Conservation (phyloP, 1,140 invertebrate species). For the Drosophila elegans region DNA sequence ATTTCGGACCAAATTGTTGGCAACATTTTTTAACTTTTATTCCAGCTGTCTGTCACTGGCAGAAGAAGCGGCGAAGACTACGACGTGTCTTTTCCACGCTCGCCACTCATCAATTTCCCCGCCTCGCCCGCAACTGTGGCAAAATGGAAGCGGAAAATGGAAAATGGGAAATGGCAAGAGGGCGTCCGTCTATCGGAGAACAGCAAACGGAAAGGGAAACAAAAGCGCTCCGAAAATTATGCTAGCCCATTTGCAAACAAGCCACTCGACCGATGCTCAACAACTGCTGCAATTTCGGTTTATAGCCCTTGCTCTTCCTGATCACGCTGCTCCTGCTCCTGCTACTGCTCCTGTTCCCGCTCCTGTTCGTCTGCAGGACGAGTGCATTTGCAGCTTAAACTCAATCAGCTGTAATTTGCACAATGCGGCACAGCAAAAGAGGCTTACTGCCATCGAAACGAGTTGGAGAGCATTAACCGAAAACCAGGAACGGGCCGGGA, state of each 20-base stretch:
- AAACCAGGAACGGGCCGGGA: conserved; percentile 2
- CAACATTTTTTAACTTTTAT: conserved; percentile 77
- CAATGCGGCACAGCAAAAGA: conserved; percentile 55
- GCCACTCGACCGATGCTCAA: conserved; percentile 57
- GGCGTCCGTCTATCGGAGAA: not conserved
- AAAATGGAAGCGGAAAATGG: not conserved
- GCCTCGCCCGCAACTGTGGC: too few relatives aligned
- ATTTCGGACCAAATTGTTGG: conserved; percentile 72
- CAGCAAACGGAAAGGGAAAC: conserved; percentile 20
- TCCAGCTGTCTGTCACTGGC: conserved; percentile 74
- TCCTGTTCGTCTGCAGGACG: conserved; percentile 27
- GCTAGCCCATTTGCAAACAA: conserved; percentile 78
- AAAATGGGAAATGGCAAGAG: not conserved
- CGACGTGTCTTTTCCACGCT: conserved; percentile 55
- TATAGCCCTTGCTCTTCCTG: conserved; percentile 22
- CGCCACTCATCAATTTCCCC: conserved; percentile 64
- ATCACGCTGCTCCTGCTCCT: not conserved
- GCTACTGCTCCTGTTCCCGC: conserved; percentile 10
- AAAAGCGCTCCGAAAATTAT: conserved; percentile 63
- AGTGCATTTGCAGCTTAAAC: conserved; percentile 60
- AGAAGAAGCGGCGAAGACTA: conserved; percentile 33
- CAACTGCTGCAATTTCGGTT: conserved; percentile 52
- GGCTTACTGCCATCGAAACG: conserved; percentile 50
- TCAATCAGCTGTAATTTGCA: conserved; percentile 74
- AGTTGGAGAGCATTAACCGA: conserved; percentile 25